These are phyloP conservation scores for Xylocopa sonorina DNA, from an alignment of 1,140 invertebrate genomes.

Conservation along the genomic window DNA sequence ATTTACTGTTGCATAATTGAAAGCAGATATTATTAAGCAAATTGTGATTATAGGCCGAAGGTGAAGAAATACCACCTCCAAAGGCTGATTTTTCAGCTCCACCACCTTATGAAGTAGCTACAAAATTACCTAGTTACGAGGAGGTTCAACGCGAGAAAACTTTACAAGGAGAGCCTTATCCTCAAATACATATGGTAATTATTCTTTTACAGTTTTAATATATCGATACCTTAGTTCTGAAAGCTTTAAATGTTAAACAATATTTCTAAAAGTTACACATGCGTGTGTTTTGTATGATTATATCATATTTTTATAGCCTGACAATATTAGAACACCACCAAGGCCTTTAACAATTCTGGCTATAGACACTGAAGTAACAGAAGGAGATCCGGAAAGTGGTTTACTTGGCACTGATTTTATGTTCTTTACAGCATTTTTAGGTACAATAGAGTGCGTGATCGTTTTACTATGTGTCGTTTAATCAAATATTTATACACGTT, in stretches of 20 bases:
- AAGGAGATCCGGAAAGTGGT: slow-evolving; percentile 88
- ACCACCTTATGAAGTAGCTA: slow-evolving; percentile 91
- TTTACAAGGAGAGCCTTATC: slow-evolving; percentile 86
- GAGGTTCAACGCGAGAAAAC: slow-evolving; percentile 94
- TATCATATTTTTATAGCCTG: slow-evolving; percentile 74
- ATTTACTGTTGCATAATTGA: neutral
- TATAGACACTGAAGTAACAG: slow-evolving; percentile 86
- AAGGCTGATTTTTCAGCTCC: slow-evolving; percentile 92
- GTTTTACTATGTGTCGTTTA: neutral
- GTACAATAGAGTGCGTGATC: slow-evolving; percentile 80
- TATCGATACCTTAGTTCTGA: too few species aligned
- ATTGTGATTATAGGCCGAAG: slow-evolving; percentile 47
- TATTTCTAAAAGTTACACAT: neutral
- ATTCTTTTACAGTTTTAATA: neutral
- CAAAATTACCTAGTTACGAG: slow-evolving; percentile 94
- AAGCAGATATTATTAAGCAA: slow-evolving; percentile 12
- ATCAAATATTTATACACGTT: slow-evolving; percentile 32
- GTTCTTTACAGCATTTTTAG: slow-evolving; percentile 93
- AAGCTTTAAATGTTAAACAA: too few species aligned
- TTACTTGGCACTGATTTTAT: slow-evolving; percentile 93
- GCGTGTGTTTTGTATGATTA: slow-evolving; percentile 1
- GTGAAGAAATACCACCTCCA: slow-evolving; percentile 88
- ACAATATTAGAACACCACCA: slow-evolving; percentile 80
- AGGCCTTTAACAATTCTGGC: slow-evolving; percentile 87
- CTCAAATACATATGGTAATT: slow-evolving; percentile 76